These are phyloP conservation scores for Criorhina ranunculi DNA, from an alignment of 2,888 invertebrate genomes.

Conservation along the genomic window DNA sequence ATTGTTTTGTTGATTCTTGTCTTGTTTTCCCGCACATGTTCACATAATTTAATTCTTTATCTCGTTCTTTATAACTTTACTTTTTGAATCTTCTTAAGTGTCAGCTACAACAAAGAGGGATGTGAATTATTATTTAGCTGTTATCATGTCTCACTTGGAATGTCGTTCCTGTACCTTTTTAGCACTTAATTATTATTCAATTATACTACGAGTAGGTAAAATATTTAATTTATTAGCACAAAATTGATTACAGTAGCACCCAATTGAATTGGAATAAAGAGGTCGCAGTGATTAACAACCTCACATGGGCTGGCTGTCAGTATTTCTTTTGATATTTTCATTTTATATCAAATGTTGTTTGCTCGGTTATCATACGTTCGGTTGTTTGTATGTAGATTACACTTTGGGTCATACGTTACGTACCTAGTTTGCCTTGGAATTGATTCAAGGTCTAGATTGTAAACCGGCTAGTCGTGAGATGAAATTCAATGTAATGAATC, in stretches of 20 bases:
- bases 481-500: not conserved
- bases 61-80: slow-evolving; percentile 1
- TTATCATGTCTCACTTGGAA: not conserved
- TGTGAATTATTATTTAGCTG: slow-evolving; percentile 29
- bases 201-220: not conserved
- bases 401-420: not conserved
- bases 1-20: not conserved
- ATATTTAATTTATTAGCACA: not conserved
- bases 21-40: not conserved
- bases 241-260: not conserved
- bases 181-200: not conserved
- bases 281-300: not conserved
- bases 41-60: not conserved
- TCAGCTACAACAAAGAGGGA: slow-evolving; percentile 18
- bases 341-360: slow-evolving; percentile 5
- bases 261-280: not conserved
- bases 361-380: slow-evolving; percentile 9
- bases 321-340: not conserved
- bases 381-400: not conserved
- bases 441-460: slow-evolving; percentile 4
- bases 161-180: slow-evolving; percentile 22
- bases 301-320: not conserved
- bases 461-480: not conserved
- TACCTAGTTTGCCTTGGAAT: not conserved
- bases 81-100: not conserved